Percentiles rank a stretch among this genome's conserved stretches.
Conservation (phyloP, 2,888 invertebrate genomes). For the Caenorhabditis angaria region DNA sequence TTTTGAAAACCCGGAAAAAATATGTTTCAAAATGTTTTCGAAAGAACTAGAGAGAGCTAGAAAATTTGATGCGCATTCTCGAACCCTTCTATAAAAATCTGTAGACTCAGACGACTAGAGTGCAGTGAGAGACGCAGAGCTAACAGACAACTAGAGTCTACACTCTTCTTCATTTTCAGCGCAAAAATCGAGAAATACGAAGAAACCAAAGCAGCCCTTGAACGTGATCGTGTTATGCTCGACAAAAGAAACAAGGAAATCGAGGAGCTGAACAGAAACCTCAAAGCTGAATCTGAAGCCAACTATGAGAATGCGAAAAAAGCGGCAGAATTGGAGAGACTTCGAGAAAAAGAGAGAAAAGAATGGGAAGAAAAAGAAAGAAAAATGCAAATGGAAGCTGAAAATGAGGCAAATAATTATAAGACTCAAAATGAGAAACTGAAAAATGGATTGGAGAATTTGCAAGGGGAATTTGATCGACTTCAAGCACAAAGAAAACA, state of each 20-base stretch:
- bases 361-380: constrained; percentile 57
- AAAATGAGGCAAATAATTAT: constrained; percentile 48
- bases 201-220: constrained; percentile 55
- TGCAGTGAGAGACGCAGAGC: not conserved
- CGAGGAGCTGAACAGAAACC: constrained; percentile 55
- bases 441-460: constrained; percentile 38
- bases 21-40: not conserved
- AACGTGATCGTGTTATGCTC: constrained; percentile 55
- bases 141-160: too few species aligned
- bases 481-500: constrained; percentile 47
- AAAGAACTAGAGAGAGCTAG: too few species aligned
- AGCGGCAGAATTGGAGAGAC: constrained; percentile 47
- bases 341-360: constrained; percentile 48
- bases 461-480: constrained; percentile 47
- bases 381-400: constrained; percentile 52
- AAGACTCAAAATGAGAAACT: constrained; percentile 44
- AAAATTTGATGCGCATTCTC: too few species aligned
- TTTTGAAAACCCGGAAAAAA: too few species aligned
- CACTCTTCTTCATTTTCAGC: constrained; percentile 11
- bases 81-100: not conserved
- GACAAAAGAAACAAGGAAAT: constrained; percentile 61
- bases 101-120: not conserved
- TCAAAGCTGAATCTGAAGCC: constrained; percentile 51
- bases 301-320: constrained; percentile 52
- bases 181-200: constrained; percentile 52